Percentiles rank a stretch among this genome's conserved stretches.
Conservation (phyloP, 2,797 vertebrate genomes). For the Limosa lapponica region DNA sequence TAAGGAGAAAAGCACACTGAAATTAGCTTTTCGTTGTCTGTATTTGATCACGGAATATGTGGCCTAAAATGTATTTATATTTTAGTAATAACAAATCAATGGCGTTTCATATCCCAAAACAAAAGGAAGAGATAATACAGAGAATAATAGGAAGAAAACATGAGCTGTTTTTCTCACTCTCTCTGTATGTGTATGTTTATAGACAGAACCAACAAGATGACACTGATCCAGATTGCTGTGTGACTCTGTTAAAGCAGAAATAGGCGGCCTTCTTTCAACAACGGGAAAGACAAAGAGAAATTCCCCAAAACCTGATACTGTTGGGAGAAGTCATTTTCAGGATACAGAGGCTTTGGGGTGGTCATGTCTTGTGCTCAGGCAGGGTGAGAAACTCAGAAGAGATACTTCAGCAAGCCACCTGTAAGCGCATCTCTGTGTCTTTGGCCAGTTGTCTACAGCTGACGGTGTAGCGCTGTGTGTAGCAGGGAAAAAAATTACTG, state of each 20-base stretch:
- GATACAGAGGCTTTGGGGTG: neutral
- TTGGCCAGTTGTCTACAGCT: neutral
- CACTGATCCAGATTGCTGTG: neutral
- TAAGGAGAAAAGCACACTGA: neutral
- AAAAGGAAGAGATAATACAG: neutral
- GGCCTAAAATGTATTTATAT: neutral
- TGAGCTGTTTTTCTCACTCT: neutral
- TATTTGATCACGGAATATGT: neutral
- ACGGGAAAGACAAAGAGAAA: neutral
- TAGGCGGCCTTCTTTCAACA: neutral
- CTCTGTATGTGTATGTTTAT: neutral
- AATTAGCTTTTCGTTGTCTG: neutral
- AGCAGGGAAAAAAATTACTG: neutral
- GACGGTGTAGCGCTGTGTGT: neutral
- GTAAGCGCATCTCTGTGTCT: neutral
- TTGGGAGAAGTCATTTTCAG: neutral
- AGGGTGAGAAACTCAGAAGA: neutral
- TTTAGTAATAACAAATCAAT: neutral
- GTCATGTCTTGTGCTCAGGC: neutral
- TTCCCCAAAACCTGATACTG: neutral
- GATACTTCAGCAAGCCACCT: neutral
- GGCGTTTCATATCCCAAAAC: neutral
- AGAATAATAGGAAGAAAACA: neutral
- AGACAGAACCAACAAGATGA: neutral
- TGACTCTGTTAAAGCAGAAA: neutral